Evolutionary conservation across 1,140 invertebrate genomes (phyloP).

Genomic region (Laupala kohalensis): DNA sequence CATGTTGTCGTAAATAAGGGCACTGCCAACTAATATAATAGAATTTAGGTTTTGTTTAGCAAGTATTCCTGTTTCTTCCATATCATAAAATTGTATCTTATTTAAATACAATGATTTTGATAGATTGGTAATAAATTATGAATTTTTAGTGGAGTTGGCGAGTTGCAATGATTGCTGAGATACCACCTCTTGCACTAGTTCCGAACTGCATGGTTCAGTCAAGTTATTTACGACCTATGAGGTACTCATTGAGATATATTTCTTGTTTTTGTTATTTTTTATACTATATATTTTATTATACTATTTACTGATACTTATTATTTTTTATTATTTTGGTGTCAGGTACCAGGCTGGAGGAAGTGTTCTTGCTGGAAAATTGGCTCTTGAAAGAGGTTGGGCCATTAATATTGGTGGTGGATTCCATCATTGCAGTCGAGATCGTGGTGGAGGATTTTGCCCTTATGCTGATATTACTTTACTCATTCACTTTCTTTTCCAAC

Average conservation of each 20-base stretch:
- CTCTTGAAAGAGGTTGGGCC: constrained; percentile 67
- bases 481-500: constrained; percentile 49
- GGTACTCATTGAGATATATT: constrained; percentile 34
- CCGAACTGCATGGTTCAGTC: constrained; percentile 66
- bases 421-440: constrained; percentile 59
- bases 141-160: constrained; percentile 55
- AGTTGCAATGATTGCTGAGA: constrained; percentile 66
- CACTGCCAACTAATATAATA: too few species aligned
- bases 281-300: too few species aligned
- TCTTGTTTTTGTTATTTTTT: too few species aligned
- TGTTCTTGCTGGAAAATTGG: constrained; percentile 64
- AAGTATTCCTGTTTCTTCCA: too few species aligned
- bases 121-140: constrained; percentile 9
- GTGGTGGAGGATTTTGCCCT: constrained; percentile 74
- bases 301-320: neutral
- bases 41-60: too few species aligned
- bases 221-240: constrained; percentile 60
- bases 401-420: constrained; percentile 86
- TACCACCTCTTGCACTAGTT: constrained; percentile 54
- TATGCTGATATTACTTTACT: constrained; percentile 78
- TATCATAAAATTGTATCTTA: too few species aligned
- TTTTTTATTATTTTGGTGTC: neutral
- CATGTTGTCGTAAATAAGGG: too few species aligned
- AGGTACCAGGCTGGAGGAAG: constrained; percentile 72
- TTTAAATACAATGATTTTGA: too few species aligned